These are phyloP conservation scores for Fulmarus glacialis DNA, from an alignment of 2,113 vertebrate species.

Conservation along the genomic window DNA sequence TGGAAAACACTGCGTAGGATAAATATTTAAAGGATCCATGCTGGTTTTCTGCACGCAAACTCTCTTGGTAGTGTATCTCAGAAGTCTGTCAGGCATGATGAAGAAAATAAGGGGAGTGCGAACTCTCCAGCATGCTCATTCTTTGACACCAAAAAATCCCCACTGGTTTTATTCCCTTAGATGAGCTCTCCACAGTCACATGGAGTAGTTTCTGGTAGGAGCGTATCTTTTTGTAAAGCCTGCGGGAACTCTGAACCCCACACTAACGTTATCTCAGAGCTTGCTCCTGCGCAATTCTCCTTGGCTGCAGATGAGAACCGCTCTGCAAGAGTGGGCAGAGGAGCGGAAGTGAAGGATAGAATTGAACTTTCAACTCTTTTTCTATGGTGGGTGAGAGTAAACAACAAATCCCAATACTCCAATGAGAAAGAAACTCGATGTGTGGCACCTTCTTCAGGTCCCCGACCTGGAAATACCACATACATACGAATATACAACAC, in stretches of 20 bases:
- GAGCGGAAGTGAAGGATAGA: background rate
- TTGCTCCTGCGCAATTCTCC: background rate
- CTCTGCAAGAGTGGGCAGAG: background rate
- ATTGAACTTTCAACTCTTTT: background rate
- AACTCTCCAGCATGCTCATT: background rate
- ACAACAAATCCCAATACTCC: background rate
- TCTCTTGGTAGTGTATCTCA: background rate
- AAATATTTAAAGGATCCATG: background rate
- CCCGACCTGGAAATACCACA: background rate
- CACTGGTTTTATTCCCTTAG: background rate
- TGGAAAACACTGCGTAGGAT: background rate
- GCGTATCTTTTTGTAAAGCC: background rate
- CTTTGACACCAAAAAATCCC: background rate
- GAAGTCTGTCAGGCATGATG: background rate
- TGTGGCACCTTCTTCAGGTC: background rate
- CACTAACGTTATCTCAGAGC: background rate
- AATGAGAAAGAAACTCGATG: background rate
- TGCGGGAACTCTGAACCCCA: background rate
- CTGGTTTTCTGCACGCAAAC: background rate
- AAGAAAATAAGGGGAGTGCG: background rate
- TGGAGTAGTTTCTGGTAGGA: background rate
- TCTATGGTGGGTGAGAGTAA: background rate
- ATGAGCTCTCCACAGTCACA: background rate
- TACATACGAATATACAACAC: background rate
- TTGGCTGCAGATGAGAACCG: background rate